Base-by-base conservation (phyloP, 2,113 vertebrate genomes). In the Mola mola region DNA sequence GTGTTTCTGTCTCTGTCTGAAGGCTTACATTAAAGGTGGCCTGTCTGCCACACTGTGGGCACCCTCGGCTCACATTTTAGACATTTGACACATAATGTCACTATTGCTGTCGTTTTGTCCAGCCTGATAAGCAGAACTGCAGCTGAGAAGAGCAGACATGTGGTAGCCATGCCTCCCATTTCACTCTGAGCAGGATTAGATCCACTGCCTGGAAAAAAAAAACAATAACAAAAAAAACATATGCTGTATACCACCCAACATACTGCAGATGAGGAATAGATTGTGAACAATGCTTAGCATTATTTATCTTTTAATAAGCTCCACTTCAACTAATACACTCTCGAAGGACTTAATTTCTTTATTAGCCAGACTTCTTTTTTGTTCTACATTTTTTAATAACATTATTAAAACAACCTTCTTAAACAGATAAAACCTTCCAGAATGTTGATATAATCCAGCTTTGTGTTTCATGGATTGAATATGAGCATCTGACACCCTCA, bases 51-150 rank as follows among this genome's bases (percentile, higher is more conserved):
- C 24, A 63, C 52, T 1, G 10, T 33, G 63, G 57, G 16, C 48
- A 47, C 50, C 61, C 44, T 43, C 66, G 15, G 52, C 68, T 66
- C 33, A n/a, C 64, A 56, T 55, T 46, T 63, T 38, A 55, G 66
- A 72, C 50, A 56, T 75, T 80, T 72, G 42, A 77, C 50, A 78
- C 69, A 57, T 55, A 69, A 74, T 82, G 79, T 78, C 61, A 57
- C 47, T 40, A 28, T 42, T 40, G 53, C 58, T 69, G 77, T 69
- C n/a, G 63, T 71, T 61, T 78, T 12, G 58, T 79, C 75, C 81
- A 69, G 53, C 51, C 40, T 51, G 77, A 79, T 72, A 76, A 74
- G 72, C 79, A 81, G 55, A 71, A 68, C 62, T 57, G 70, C 62
- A 75, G 57, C 74, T 66, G 58, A 73, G 68, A 41, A 66, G 36